Evolutionary conservation across 1,140 invertebrate genomes (phyloP).

Genomic region (Drosophila repleta): DNA sequence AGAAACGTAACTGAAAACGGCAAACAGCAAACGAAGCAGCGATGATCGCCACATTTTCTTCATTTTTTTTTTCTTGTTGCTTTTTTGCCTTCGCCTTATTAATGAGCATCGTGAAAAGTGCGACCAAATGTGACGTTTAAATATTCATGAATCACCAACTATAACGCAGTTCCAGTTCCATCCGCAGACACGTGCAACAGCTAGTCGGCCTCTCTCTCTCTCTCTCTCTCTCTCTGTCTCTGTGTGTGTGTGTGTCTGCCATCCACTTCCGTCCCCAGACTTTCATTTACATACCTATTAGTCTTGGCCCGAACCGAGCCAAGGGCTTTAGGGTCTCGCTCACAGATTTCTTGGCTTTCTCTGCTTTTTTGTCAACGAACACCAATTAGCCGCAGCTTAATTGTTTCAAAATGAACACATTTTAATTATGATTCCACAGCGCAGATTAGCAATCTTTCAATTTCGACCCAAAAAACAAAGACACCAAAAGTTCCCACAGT

Average conservation of each 20-base stretch:
- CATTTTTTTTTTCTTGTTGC: slow-evolving; percentile 60
- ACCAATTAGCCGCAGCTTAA: slow-evolving; percentile 13
- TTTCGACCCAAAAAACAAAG: not conserved
- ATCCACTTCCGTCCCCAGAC: slow-evolving; percentile 51
- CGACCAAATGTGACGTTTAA: slow-evolving; percentile 84
- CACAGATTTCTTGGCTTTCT: slow-evolving; percentile 13
- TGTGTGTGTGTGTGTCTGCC: not conserved
- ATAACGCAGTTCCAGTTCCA: slow-evolving; percentile 68
- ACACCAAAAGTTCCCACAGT: slow-evolving; percentile 1
- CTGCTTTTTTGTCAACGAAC: slow-evolving; percentile 19
- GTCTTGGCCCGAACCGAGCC: slow-evolving; percentile 43
- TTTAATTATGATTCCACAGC: slow-evolving; percentile 7
- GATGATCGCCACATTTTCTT: slow-evolving; percentile 80
- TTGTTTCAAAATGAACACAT: slow-evolving; percentile 8
- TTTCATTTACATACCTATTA: slow-evolving; percentile 59
- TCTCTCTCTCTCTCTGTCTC: too few species aligned
- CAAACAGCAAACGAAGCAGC: slow-evolving; percentile 57
- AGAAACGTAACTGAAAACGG: slow-evolving; percentile 67
- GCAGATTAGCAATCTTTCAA: not conserved
- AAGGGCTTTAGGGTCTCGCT: slow-evolving; percentile 22
- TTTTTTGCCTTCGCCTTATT: slow-evolving; percentile 65
- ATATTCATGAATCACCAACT: slow-evolving; percentile 81
- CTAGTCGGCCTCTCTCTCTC: too few species aligned
- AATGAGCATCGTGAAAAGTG: slow-evolving; percentile 83
- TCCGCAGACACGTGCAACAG: slow-evolving; percentile 34